Evolutionary conservation across 2,888 invertebrate species (phyloP).

Genomic region (Apamea epomidion): DNA sequence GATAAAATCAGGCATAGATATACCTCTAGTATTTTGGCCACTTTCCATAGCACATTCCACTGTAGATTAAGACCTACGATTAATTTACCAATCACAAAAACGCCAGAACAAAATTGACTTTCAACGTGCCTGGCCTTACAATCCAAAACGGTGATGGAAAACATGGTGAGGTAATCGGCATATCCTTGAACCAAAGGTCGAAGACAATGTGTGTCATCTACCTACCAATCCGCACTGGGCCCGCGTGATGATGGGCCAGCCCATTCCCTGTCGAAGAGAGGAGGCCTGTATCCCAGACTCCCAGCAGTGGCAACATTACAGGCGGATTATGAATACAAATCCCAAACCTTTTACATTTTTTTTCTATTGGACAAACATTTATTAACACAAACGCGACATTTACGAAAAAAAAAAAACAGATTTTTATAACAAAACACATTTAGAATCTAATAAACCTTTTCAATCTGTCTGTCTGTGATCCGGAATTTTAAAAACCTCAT

Average conservation of each 20-base stretch:
- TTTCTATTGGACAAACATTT: background rate
- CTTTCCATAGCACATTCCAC: background rate
- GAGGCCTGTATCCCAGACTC: background rate
- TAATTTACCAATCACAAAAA: background rate
- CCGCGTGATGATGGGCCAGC: background rate
- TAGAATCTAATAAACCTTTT: constrained; percentile 29
- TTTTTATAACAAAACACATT: constrained; percentile 11
- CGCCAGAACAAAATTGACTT: background rate
- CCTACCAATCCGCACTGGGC: background rate
- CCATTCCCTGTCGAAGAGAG: background rate
- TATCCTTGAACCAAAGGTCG: background rate
- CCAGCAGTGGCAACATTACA: background rate
- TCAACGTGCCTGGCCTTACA: background rate
- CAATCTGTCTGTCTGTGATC: constrained; percentile 19
- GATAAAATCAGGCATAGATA: too few relatives aligned
- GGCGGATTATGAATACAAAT: background rate
- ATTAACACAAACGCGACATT: background rate
- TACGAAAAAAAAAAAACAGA: background rate
- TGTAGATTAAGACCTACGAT: background rate
- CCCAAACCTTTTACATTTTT: background rate
- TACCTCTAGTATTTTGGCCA: background rate
- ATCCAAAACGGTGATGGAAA: background rate
- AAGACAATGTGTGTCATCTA: background rate
- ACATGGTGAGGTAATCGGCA: background rate
- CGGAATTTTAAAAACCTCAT: constrained; percentile 40